Evolutionary conservation across 2,797 vertebrate genomes (phyloP).

Genomic region (Aphelocoma californica): DNA sequence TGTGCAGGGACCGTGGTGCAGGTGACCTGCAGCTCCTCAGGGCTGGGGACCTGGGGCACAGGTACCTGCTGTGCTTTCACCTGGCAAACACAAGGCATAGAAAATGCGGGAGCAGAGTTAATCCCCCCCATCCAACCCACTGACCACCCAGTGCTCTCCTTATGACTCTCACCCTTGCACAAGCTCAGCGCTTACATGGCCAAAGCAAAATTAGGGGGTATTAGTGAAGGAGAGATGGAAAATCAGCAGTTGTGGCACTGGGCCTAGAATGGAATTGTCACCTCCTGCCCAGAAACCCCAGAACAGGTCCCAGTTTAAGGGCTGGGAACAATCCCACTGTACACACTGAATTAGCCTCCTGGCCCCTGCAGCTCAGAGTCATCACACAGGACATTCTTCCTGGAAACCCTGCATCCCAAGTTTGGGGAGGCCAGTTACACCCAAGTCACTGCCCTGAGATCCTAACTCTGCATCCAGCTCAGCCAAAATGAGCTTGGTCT

Average conservation of each 20-base stretch:
- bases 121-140: neutral
- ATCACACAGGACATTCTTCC: neutral
- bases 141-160: neutral
- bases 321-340: neutral
- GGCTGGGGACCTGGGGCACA: neutral
- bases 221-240: neutral
- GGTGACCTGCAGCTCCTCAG: neutral
- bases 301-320: neutral
- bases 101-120: neutral
- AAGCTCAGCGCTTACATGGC: neutral
- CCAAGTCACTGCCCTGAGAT: neutral
- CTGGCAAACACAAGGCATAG: neutral
- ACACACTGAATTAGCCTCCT: neutral
- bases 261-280: neutral
- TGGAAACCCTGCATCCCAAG: neutral
- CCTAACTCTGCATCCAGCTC: neutral
- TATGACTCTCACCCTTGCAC: neutral
- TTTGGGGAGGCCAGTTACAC: neutral
- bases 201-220: neutral
- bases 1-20: neutral
- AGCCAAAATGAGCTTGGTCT: neutral
- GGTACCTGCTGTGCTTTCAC: neutral
- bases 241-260: neutral
- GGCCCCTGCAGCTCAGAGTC: neutral
- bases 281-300: neutral